Conservation (phyloP, 23 tunicate genomes). For the Ciona savignyi region DNA sequence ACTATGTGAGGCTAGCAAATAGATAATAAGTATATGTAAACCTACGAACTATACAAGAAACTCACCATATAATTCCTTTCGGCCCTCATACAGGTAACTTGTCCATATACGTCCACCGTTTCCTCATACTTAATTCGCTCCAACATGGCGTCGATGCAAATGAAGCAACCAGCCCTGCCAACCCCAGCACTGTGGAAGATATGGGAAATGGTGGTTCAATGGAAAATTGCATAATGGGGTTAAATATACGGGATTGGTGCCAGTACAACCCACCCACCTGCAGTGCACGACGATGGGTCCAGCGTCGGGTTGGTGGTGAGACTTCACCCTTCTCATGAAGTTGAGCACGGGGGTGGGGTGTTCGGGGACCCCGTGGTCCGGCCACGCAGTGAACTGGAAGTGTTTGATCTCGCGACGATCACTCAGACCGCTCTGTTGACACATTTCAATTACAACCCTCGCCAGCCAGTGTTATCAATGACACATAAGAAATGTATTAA, state of each 20-base stretch:
- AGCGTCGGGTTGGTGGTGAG: slow-evolving; percentile 42
- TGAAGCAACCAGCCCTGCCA: slow-evolving; percentile 90
- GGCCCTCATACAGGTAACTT: slow-evolving; percentile 96
- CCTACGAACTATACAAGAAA: no score
- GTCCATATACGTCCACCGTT: slow-evolving; percentile 87
- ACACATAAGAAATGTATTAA: no score
- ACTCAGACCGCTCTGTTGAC: slow-evolving; percentile 46
- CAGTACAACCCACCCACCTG: no score
- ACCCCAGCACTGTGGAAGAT: slow-evolving; percentile 69
- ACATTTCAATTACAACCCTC: no score
- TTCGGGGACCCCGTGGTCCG: slow-evolving; percentile 99
- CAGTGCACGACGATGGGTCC: slow-evolving; percentile 95
- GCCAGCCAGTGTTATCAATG: no score
- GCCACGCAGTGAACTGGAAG: slow-evolving; percentile 97
- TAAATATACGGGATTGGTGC: no score
- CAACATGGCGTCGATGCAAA: slow-evolving; percentile 86
- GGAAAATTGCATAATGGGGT: neutral
- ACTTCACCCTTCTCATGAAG: slow-evolving; percentile 83
- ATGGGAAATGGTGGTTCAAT: neutral
- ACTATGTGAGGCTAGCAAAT: no score
- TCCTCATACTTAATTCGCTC: slow-evolving; percentile 76
- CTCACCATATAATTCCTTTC: slow-evolving; percentile 94
- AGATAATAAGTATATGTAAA: no score
- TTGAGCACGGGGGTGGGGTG: slow-evolving; percentile 92
- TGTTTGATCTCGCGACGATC: slow-evolving; percentile 93